Evolutionary conservation across 1,140 invertebrate genomes (phyloP), one percentile per base, ranked within the genome.

Genomic region (Drosophila teissieri): DNA sequence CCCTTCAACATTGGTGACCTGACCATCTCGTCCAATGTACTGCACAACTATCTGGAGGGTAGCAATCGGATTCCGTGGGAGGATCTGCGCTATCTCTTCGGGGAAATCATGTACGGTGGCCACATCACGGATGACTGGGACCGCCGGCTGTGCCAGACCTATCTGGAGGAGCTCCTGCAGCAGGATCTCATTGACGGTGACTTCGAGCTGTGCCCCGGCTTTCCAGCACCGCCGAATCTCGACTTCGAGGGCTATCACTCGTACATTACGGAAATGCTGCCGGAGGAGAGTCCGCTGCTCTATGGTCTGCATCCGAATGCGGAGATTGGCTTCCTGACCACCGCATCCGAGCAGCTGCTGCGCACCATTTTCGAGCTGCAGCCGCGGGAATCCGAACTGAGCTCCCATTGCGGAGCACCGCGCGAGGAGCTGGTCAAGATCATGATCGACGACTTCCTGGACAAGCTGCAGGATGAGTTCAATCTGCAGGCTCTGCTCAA

Each of bases 61-160:
- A 98, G 97, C 92, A 95, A 95, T 42, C 95, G 95, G 69, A 95
- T 98, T 27, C 98, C 98, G 0, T 98, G 97, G 97, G 97, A 98
- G 92, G 97, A 98, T 94, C 93, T 99, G 62, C 94, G 98, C 10
- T 99, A 98, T 92, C 93, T 99, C 4, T 98, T 98, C 91, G 98
- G 98, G 0, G 98, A 99, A 93, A 99, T 99, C 3, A 99, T 98
- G 98, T 99, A 99, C 90, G 98, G 98, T 3, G 98, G 98, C 0
- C 98, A 99, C 91, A 98, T 99, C 79, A 99, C 98, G 1, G 98
- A 99, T 91, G 97, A 99, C 91, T 98, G 98, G 97, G 98, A 99
- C 93, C 93, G 98, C 55, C 93, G 96, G 8, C 93, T 98, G 0
- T 98, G 98, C 91, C 94, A 95, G 55, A 98, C 97, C 8, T 99